phyloP scores from a whole-genome alignment of 2,797 vertebrate species.

The Sphenopsis melanotis region DNA sequence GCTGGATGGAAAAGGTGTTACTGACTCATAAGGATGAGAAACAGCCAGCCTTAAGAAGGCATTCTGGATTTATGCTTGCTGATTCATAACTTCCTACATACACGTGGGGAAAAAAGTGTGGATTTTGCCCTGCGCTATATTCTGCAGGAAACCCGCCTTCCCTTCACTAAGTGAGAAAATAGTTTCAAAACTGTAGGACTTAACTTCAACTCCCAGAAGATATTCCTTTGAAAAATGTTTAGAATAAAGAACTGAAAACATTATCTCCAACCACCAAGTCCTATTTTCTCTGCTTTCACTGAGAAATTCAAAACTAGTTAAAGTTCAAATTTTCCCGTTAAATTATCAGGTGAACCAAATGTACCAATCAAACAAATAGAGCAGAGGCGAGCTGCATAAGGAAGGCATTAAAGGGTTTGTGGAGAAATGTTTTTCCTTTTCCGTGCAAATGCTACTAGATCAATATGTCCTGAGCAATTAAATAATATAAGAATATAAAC shows the following conservation, averaged over 20 bases:
- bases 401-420: background rate
- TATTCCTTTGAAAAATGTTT: conserved; percentile 45
- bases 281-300: conserved; percentile 8
- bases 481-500: background rate
- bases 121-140: conserved; percentile 54
- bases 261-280: background rate
- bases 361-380: background rate
- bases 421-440: background rate
- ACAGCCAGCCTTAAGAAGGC: conserved; percentile 51
- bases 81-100: conserved; percentile 79
- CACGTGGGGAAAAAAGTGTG: conserved; percentile 32
- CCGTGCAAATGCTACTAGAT: background rate
- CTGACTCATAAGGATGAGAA: conserved; percentile 73
- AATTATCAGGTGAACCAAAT: background rate
- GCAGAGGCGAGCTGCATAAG: background rate
- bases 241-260: conserved; percentile 15
- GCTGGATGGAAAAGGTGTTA: conserved; percentile 59
- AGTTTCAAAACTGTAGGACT: conserved; percentile 51
- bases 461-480: background rate
- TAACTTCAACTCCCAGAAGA: conserved; percentile 41
- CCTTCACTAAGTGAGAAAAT: conserved; percentile 6
- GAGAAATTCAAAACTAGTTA: conserved; percentile 2
- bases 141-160: conserved; percentile 48
- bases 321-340: background rate
- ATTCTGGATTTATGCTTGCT: conserved; percentile 68